Evolutionary conservation across 2,797 vertebrate species (phyloP).

Genomic region (Cuculus canorus): DNA sequence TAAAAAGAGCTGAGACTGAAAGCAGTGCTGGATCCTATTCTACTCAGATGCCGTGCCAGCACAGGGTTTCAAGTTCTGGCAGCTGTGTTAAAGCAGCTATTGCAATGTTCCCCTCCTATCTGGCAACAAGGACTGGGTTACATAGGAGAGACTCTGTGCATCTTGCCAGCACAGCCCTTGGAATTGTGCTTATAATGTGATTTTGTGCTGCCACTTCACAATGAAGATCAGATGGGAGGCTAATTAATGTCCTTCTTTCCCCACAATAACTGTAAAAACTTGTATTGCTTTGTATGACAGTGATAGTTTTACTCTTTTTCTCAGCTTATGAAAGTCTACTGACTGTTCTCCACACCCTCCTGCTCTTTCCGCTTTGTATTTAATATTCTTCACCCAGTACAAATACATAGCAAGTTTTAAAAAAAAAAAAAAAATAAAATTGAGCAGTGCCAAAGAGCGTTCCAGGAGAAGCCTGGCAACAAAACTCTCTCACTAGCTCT

Average conservation of each 20-base stretch:
- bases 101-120: constrained; percentile 1
- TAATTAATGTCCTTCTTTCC: not conserved
- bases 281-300: not conserved
- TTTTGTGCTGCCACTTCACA: not conserved
- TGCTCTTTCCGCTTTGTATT: not conserved
- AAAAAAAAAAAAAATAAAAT: not conserved
- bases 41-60: not conserved
- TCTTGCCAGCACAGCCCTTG: not conserved
- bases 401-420: not conserved
- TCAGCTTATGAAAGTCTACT: not conserved
- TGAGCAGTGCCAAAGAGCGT: not conserved
- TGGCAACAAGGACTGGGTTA: constrained; percentile 6
- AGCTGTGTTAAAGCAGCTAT: not conserved
- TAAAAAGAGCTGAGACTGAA: not conserved
- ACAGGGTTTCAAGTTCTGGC: not conserved
- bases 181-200: not conserved
- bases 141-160: not conserved
- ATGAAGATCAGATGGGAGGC: not conserved
- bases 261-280: not conserved
- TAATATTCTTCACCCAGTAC: not conserved
- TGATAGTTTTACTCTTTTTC: not conserved
- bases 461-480: not conserved
- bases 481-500: not conserved
- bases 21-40: not conserved
- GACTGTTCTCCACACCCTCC: not conserved